Evolutionary conservation across 2,797 vertebrate genomes (phyloP).

Genomic region (Bovichtus variegatus): DNA sequence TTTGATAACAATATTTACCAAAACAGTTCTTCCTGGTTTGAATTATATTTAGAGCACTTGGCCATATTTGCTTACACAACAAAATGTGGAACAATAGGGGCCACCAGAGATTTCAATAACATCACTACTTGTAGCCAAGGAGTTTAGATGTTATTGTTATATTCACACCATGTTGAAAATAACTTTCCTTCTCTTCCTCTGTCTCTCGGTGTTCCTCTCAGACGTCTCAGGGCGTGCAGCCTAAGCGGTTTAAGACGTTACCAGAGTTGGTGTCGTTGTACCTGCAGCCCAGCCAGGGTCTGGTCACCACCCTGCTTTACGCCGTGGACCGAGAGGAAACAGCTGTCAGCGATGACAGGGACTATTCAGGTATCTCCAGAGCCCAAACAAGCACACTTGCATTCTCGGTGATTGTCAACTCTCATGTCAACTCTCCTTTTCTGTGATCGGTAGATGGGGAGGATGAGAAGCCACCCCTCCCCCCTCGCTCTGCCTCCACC

Average conservation of each 20-base stretch:
- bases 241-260: conserved; percentile 93
- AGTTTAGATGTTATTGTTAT: conserved; percentile 40
- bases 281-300: conserved; percentile 95
- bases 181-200: conserved; percentile 14
- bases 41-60: conserved; percentile 59
- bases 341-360: conserved; percentile 87
- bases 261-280: conserved; percentile 93
- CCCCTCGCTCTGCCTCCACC: conserved; percentile 93
- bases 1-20: conserved; percentile 33
- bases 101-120: conserved; percentile 51
- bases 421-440: conserved; percentile 9
- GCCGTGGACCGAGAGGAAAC: conserved; percentile 93
- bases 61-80: conserved; percentile 59
- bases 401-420: no score
- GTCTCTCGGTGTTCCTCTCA: conserved; percentile 60
- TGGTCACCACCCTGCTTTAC: conserved; percentile 93
- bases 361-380: conserved; percentile 89
- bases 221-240: conserved; percentile 96
- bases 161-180: conserved; percentile 18
- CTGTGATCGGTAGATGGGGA: conserved; percentile 89
- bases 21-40: conserved; percentile 52
- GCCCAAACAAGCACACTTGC: neutral
- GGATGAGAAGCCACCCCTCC: conserved; percentile 94
- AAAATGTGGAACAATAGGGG: conserved; percentile 63
- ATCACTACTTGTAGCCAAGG: conserved; percentile 17